Percentiles rank a stretch among this genome's conserved stretches.
These are phyloP conservation scores for Amphilophus citrinellus DNA, from an alignment of 2,113 vertebrate genomes.

Conservation along the genomic window DNA sequence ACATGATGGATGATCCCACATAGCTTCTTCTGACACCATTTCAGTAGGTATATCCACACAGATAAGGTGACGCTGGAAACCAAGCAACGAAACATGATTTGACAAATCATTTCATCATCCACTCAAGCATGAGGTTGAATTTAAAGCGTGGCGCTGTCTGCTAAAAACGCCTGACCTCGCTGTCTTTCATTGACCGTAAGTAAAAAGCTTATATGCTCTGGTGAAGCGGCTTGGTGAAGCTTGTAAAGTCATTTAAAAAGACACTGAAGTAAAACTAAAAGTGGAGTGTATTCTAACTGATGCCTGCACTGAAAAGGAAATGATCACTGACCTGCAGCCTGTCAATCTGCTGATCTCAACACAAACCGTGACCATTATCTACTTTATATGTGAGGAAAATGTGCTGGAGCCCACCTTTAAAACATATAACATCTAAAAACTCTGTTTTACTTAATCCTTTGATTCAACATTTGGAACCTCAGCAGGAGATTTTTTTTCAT, in stretches of 20 bases:
- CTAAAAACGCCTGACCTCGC: conserved; percentile 54
- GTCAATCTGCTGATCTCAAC: conserved; percentile 44
- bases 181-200: conserved; percentile 49
- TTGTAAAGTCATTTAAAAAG: conserved; percentile 49
- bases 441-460: not conserved
- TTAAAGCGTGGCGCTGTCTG: conserved; percentile 34
- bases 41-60: conserved; percentile 91
- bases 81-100: conserved; percentile 36
- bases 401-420: not conserved
- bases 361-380: not conserved
- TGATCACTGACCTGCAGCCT: conserved; percentile 31
- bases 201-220: conserved; percentile 61
- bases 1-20: conserved; percentile 92
- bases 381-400: not conserved
- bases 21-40: conserved; percentile 80
- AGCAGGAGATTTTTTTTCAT: not conserved
- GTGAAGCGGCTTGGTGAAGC: conserved; percentile 52
- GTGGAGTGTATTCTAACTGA: conserved; percentile 23
- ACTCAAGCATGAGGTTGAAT: conserved; percentile 23
- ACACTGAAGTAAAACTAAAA: conserved; percentile 57
- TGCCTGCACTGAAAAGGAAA: conserved; percentile 40
- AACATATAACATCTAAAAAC: conserved; percentile 1
- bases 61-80: conserved; percentile 87
- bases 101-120: conserved; percentile 32
- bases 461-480: conserved; percentile 22